phyloP scores from a whole-genome alignment of 37 sponge, comb jelly and placozoan species.

The Chondrosia reniformis region DNA sequence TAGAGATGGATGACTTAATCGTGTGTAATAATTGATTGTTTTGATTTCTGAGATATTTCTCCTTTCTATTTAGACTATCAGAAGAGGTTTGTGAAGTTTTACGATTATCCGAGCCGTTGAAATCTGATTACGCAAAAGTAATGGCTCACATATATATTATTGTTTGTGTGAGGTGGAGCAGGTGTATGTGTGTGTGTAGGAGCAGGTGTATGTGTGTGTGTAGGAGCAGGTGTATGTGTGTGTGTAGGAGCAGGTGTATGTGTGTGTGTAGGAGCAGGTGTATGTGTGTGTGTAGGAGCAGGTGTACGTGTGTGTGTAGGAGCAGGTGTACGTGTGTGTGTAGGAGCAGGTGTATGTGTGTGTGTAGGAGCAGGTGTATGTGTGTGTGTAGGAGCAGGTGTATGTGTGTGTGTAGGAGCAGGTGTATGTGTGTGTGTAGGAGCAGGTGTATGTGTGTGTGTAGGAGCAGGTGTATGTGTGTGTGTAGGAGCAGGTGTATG shows the following conservation, averaged over 20 bases:
- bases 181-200: background rate
- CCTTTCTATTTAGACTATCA: background rate
- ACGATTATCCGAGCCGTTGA: slow-evolving; percentile 57
- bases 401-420: background rate
- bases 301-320: too few species aligned
- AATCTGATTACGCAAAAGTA: slow-evolving; percentile 67
- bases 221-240: background rate
- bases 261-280: background rate
- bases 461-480: background rate
- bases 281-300: slow-evolving; percentile 50
- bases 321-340: background rate
- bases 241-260: background rate
- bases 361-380: slow-evolving; percentile 63
- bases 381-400: too few species aligned
- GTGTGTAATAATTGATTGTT: background rate
- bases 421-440: slow-evolving; percentile 28
- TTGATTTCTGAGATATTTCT: background rate
- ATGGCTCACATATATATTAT: background rate
- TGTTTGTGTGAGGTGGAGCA: background rate
- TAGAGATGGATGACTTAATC: background rate
- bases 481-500: background rate
- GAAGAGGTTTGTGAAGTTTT: slow-evolving; percentile 31
- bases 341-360: background rate
- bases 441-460: slow-evolving; percentile 37
- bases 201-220: background rate